Evolutionary conservation across 2,113 vertebrate genomes (phyloP).

Genomic region (Datnioides undecimradiatus): DNA sequence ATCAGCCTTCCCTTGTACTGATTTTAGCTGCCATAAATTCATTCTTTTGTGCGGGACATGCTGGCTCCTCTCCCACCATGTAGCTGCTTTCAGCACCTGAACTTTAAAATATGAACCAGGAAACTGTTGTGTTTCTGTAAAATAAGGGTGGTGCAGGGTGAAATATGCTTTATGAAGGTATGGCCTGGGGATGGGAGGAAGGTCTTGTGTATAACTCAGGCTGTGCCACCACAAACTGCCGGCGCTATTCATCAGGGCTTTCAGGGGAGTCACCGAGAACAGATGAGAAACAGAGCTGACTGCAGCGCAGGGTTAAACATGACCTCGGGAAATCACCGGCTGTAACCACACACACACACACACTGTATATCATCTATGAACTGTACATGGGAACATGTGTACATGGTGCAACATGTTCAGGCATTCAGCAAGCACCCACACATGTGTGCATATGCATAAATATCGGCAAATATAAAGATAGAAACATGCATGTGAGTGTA

Average conservation of each 20-base stretch:
- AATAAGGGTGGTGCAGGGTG: slow-evolving; percentile 42
- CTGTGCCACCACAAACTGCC: slow-evolving; percentile 56
- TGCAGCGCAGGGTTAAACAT: slow-evolving; percentile 30
- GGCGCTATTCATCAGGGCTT: slow-evolving; percentile 58
- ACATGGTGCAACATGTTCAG: slow-evolving; percentile 16
- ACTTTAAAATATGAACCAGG: slow-evolving; percentile 77
- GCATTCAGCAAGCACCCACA: slow-evolving; percentile 13
- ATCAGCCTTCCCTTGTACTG: slow-evolving; percentile 52
- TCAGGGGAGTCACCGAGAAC: slow-evolving; percentile 55
- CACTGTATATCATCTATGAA: slow-evolving; percentile 16
- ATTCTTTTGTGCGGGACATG: slow-evolving; percentile 64
- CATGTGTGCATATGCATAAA: background rate
- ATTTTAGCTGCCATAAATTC: slow-evolving; percentile 73
- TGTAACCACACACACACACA: slow-evolving; percentile 21
- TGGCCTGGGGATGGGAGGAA: slow-evolving; percentile 66
- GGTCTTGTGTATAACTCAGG: slow-evolving; percentile 70
- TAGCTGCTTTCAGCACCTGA: slow-evolving; percentile 73
- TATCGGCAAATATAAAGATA: slow-evolving; percentile 11
- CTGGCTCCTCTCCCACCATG: slow-evolving; percentile 56
- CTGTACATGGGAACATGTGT: slow-evolving; percentile 14
- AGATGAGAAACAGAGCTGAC: slow-evolving; percentile 65
- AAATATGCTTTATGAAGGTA: slow-evolving; percentile 66
- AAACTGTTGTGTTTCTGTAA: slow-evolving; percentile 62
- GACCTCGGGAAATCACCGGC: slow-evolving; percentile 46
- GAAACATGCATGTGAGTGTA: background rate